These are phyloP conservation scores for Hofmannophila pseudospretella DNA, from an alignment of 2,888 invertebrate species.

Conservation along the genomic window DNA sequence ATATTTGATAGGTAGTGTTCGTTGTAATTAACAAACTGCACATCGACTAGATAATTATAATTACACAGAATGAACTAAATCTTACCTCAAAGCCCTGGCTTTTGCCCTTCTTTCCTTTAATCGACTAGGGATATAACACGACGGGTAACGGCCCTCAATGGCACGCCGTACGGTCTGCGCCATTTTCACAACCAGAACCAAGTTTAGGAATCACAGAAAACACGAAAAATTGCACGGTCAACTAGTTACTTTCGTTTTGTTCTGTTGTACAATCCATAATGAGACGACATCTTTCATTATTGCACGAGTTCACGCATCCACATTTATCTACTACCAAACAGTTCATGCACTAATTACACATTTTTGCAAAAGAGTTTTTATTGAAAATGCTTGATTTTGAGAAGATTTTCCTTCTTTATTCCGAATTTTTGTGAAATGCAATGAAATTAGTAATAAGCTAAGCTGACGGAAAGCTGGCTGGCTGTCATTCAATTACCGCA, in stretches of 20 bases:
- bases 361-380: slow-evolving; percentile 14
- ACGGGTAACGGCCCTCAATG: slow-evolving; percentile 85
- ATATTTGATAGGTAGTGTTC: too few relatives aligned
- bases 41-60: too few relatives aligned
- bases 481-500: slow-evolving; percentile 10
- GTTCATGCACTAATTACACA: slow-evolving; percentile 26
- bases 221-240: slow-evolving; percentile 51
- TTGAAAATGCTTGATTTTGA: slow-evolving; percentile 15
- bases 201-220: slow-evolving; percentile 25
- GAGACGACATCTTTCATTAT: slow-evolving; percentile 61
- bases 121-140: slow-evolving; percentile 85
- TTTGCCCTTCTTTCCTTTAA: slow-evolving; percentile 86
- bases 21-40: too few relatives aligned
- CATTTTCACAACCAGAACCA: slow-evolving; percentile 68
- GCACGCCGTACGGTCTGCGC: slow-evolving; percentile 84
- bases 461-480: slow-evolving; percentile 19
- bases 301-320: slow-evolving; percentile 29
- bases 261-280: slow-evolving; percentile 68
- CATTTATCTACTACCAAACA: slow-evolving; percentile 18
- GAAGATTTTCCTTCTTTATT: slow-evolving; percentile 6
- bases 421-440: slow-evolving; percentile 3
- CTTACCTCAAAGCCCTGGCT: slow-evolving; percentile 77
- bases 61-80: background rate
- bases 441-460: slow-evolving; percentile 16
- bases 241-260: slow-evolving; percentile 74